Evolutionary conservation across 2,113 vertebrate species (phyloP), one percentile per base, ranked within the genome.

Genomic region (Sylvilagus bachmani): DNA sequence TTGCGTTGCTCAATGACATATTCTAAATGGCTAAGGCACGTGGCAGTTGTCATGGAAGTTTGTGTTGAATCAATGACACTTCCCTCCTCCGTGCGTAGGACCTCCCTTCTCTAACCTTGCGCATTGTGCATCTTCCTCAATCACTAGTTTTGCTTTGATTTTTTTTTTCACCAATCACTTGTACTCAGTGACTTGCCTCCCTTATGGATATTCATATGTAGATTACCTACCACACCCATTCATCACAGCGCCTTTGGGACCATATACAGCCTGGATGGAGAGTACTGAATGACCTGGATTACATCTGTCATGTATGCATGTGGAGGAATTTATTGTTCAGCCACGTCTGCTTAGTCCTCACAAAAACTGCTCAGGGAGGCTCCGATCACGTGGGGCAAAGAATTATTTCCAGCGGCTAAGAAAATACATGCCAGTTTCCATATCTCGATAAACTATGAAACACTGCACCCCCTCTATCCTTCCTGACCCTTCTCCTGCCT

Each of bases 371-470:
- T 70, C 58, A 6, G 29, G 11, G 22, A 55, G 6, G 14, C 62
- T 27, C 33, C 79, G 86, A n/a, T 80, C 31, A 67, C 22, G 78
- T 16, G 25, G 79, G n/a, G 69, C n/a, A 24, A 73, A 88, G 58
- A 86, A 75, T 93, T 93, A 81, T 86, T 93, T 90, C 55, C 62
- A 89, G 33, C 21, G 38, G 14, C 36, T 73, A 79, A 74, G 82
- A 90, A 81, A 3, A 8, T 62, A 67, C n/a, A 6, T 80, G 86
- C 78, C 16, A 27, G 10, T 86, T 91, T 95, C 92, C 31, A 67
- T 66, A 82, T 86, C 49, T 96, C 78, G 24, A 87, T 84, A 82
- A 83, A 95, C 38, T 83, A 19, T 71, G 58, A 96, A 83, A 49
- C 75, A 70, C 21, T 70, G 84, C 16, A 24, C 51, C 25, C 38